These are phyloP conservation scores for Perccottus glenii DNA, from an alignment of 2,113 vertebrate genomes.

Conservation along the genomic window DNA sequence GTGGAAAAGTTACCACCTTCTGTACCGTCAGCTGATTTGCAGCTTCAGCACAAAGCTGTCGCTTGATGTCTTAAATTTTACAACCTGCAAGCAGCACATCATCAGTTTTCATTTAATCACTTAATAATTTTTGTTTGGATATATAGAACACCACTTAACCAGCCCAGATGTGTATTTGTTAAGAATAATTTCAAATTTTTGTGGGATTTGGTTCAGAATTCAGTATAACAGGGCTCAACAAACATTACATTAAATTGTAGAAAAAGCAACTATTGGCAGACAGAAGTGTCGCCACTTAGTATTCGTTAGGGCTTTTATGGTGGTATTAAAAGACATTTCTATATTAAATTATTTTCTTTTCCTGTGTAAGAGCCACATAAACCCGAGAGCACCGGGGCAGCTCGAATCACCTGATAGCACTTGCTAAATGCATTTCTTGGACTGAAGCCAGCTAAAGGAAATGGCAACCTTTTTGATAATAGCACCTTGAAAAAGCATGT, in stretches of 20 bases:
- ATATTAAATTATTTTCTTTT: constrained; percentile 35
- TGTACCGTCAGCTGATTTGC: constrained; percentile 47
- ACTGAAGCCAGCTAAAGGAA: constrained; percentile 54
- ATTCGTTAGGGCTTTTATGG: constrained; percentile 49
- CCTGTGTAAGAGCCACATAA: constrained; percentile 48
- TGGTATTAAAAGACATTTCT: constrained; percentile 28
- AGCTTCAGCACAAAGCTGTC: constrained; percentile 31
- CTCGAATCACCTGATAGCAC: constrained; percentile 44
- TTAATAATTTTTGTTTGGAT: constrained; percentile 8
- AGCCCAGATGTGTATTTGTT: constrained; percentile 23
- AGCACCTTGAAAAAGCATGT: constrained; percentile 54
- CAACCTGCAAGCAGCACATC: constrained; percentile 10
- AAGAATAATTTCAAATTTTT: constrained; percentile 3
- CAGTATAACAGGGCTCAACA: constrained; percentile 3
- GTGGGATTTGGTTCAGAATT: constrained; percentile 43
- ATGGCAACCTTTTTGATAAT: constrained; percentile 45
- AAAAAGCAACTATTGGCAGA: constrained; percentile 32
- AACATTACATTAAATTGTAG: constrained; percentile 24
- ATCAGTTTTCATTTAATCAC: constrained; percentile 8
- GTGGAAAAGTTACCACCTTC: constrained; percentile 33
- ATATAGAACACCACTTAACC: constrained; percentile 48
- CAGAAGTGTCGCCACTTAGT: constrained; percentile 29
- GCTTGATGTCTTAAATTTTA: constrained; percentile 13
- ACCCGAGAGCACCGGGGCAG: constrained; percentile 35
- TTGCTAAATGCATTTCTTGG: constrained; percentile 70